Base-by-base conservation (phyloP, 2,113 vertebrate species). In the Vimba vimba region DNA sequence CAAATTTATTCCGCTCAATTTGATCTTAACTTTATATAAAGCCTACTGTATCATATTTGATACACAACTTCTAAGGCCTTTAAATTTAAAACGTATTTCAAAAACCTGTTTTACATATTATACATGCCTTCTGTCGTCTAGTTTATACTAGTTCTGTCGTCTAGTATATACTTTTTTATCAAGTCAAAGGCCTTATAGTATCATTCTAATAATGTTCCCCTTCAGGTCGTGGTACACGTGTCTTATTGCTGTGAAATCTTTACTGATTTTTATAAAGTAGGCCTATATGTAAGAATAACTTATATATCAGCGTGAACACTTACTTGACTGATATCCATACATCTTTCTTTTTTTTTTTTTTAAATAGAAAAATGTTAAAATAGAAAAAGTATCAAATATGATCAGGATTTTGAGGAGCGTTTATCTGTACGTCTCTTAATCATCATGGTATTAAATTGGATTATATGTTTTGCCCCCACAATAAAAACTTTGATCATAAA, bases 1-100 rank as follows among this genome's bases (percentile, higher is more conserved):
- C 77, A 77, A 71, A 82, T 87, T 82, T 50, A 57, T 84, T 23
- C 75, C 57, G 33, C 52, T 30, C 82, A n/a, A 62, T 66, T 76
- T 81, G 55, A 66, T 86, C 36, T 1, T 59, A 59, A 59, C 84
- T 27, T 12, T 25, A 62, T 12, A 62, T 62, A 13, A 57, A 57
- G 55, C 19, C 55, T 57, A 23, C 55, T 57, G 55, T 57, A 23
- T 23, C 25, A 30, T 30, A 64, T 64, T 64, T 64, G 62, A 33
- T 57, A 9, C 55, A 57, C 19, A 6, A 19, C 19, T 57, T 57
- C 19, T 21, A 57, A 57, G 55, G 19, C 17, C 7, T 52, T 52
- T 52, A 52, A 1, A 12, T 47, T 12, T 47, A 2, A 21, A 57
- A 8, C 55, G 2, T 8, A 57, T 57, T 57, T 0, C 55, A 7